Percentiles rank a stretch among this genome's conserved stretches.
Evolutionary conservation across 2,888 invertebrate species (phyloP).

Genomic region (Campaea margaritaria): DNA sequence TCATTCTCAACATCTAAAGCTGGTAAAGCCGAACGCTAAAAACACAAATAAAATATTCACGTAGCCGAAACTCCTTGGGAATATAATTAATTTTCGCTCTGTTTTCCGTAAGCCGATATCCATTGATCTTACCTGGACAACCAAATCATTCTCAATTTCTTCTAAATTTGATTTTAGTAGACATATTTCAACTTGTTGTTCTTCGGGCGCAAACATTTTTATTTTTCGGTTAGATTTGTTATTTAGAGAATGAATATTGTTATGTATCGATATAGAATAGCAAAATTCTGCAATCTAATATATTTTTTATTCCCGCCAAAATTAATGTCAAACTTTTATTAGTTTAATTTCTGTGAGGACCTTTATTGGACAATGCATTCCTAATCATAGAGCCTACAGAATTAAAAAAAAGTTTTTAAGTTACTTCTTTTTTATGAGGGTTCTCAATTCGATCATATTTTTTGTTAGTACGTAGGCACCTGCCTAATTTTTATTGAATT

Average conservation of each 20-base stretch:
- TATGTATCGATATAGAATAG: background rate
- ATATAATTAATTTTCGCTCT: background rate
- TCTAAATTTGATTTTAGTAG: conserved; percentile 69
- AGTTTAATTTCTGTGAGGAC: no score
- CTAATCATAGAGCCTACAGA: no score
- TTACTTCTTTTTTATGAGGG: no score
- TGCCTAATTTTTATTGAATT: no score
- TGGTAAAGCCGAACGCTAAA: conserved; percentile 62
- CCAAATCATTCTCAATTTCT: conserved; percentile 66
- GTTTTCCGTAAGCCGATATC: conserved; percentile 4
- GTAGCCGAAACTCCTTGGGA: background rate
- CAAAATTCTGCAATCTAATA: no score
- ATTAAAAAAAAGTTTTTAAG: no score
- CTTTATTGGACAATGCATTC: no score
- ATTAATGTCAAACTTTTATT: background rate
- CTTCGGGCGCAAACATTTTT: conserved; percentile 69
- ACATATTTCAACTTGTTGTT: conserved; percentile 74
- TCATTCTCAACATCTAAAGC: conserved; percentile 67
- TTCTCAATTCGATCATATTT: no score
- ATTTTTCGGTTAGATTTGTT: background rate
- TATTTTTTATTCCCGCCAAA: background rate
- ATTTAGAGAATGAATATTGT: background rate
- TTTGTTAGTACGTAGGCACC: no score
- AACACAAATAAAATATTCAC: conserved; percentile 6
- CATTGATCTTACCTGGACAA: conserved; percentile 59